Percentiles rank a stretch among this genome's conserved stretches.
These are phyloP conservation scores for Cryptotermes secundus DNA, from an alignment of 1,140 invertebrate genomes.

Conservation along the genomic window DNA sequence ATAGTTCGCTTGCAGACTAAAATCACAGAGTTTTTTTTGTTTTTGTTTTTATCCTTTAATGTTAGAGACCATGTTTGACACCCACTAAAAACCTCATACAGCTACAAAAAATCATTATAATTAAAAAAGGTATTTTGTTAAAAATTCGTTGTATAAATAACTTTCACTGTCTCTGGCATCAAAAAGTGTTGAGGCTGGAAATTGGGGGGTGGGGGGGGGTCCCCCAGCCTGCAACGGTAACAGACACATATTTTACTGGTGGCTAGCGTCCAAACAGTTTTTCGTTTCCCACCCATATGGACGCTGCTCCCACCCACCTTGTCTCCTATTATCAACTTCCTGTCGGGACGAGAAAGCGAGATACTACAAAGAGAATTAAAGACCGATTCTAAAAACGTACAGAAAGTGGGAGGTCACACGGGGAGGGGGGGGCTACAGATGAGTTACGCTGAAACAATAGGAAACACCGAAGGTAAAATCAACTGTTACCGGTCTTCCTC, in stretches of 20 bases:
- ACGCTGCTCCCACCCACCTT: neutral
- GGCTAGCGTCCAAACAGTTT: neutral
- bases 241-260: neutral
- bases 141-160: too few species aligned
- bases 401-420: neutral
- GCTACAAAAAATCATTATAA: too few species aligned
- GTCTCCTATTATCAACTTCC: neutral
- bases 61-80: too few species aligned
- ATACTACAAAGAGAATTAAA: neutral
- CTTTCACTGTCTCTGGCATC: too few species aligned
- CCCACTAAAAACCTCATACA: too few species aligned
- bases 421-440: neutral
- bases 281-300: neutral
- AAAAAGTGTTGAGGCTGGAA: too few species aligned
- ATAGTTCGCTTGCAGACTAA: too few species aligned
- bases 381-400: neutral
- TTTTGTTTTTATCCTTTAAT: too few species aligned
- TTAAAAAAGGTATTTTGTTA: too few species aligned
- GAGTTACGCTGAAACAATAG: slow-evolving; percentile 4
- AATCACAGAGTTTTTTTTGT: too few species aligned
- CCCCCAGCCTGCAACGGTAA: neutral
- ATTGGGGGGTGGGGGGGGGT: too few species aligned
- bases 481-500: slow-evolving; percentile 1
- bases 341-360: neutral
- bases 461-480: slow-evolving; percentile 6